Conservation (phyloP, 23 tunicate species). For the Diplosoma virens region DNA sequence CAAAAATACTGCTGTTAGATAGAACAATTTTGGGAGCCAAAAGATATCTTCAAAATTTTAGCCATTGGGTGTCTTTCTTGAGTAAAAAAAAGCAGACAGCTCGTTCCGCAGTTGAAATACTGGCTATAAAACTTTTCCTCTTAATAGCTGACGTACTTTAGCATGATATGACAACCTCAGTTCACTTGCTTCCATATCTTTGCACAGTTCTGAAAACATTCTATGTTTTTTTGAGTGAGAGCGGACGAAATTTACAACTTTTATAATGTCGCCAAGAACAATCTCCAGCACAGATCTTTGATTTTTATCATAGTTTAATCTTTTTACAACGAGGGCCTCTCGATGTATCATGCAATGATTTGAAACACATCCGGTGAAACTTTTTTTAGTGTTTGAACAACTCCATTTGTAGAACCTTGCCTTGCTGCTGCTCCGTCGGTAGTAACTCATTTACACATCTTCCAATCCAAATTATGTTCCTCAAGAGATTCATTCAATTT, state of each 20-base stretch:
- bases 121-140: conserved; percentile 39
- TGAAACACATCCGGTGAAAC: conserved; percentile 5
- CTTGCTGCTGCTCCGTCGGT: background rate
- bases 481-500: background rate
- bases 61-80: conserved; percentile 27
- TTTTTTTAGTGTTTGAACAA: background rate
- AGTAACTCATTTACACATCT: conserved; percentile 3
- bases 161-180: conserved; percentile 28
- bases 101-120: conserved; percentile 35
- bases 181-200: conserved; percentile 22
- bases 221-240: conserved; percentile 22
- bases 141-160: conserved; percentile 27
- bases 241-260: conserved; percentile 29
- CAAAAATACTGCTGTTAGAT: conserved; percentile 20
- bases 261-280: conserved; percentile 6
- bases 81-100: conserved; percentile 34
- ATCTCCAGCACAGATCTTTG: conserved; percentile 12
- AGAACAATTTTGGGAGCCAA: conserved; percentile 48
- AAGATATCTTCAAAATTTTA: conserved; percentile 29
- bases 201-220: conserved; percentile 26
- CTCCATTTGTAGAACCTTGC: conserved; percentile 9
- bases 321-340: conserved; percentile 24
- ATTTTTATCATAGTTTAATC: conserved; percentile 7
- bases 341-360: conserved; percentile 21
- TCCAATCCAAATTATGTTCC: conserved; percentile 22